A percentile compares a stretch with the other conserved stretches of the same genome.
Conservation (phyloP, 2,797 vertebrate species). For the Rhadinocentrus ornatus region DNA sequence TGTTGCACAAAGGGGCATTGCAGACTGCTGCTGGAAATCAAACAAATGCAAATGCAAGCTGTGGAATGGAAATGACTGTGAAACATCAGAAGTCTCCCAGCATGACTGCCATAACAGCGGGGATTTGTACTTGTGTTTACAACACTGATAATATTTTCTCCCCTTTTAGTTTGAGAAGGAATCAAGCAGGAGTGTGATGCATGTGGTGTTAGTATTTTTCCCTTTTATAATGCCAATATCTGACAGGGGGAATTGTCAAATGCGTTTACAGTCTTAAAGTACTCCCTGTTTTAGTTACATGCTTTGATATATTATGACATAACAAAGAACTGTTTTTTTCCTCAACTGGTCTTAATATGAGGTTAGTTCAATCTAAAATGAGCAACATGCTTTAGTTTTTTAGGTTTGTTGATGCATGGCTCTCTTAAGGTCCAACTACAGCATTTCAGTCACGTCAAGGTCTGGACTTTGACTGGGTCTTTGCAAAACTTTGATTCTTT, state of each 20-base stretch:
- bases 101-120: conserved; percentile 52
- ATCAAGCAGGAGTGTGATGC: conserved; percentile 42
- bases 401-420: not conserved
- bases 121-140: conserved; percentile 75
- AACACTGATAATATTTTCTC: conserved; percentile 55
- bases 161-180: conserved; percentile 50
- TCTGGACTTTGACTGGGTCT: not conserved
- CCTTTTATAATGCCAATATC: conserved; percentile 50
- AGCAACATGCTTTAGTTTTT: not conserved
- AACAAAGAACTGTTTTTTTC: not conserved
- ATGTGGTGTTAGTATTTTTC: conserved; percentile 33
- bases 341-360: not conserved
- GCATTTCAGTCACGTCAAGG: not conserved
- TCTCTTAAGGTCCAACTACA: not conserved
- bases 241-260: conserved; percentile 28
- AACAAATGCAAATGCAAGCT: conserved; percentile 74
- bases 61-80: conserved; percentile 64
- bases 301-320: not conserved
- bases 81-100: conserved; percentile 66
- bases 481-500: no score
- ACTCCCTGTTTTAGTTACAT: not conserved
- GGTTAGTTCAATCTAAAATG: not conserved
- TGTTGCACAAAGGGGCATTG: conserved; percentile 62
- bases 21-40: conserved; percentile 65
- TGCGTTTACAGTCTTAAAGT: not conserved